Conservation (phyloP, 2,888 invertebrate genomes). For the Syrista parreyssii region DNA sequence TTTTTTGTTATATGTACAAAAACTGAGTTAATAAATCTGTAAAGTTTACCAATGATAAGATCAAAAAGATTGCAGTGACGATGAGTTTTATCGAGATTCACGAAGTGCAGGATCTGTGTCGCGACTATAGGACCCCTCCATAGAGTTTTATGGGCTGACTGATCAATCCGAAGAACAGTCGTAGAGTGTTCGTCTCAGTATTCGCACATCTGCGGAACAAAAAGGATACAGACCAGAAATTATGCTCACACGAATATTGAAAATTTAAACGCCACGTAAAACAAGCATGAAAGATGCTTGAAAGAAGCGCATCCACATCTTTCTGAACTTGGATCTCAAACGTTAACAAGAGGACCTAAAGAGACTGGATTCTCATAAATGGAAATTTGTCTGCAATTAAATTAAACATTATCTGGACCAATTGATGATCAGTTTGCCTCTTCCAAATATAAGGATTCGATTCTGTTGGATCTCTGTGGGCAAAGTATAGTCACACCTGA, state of each 20-base stretch:
- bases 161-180: conserved; percentile 28
- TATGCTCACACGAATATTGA: not conserved
- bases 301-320: not conserved
- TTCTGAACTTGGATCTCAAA: not conserved
- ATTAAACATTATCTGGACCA: not conserved
- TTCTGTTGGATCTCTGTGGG: not conserved
- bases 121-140: not conserved
- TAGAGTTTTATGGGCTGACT: conserved; percentile 21
- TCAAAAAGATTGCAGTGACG: not conserved
- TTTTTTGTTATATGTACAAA: too few relatives aligned
- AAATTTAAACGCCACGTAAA: too few relatives aligned
- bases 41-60: not conserved
- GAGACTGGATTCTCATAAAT: not conserved
- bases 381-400: not conserved
- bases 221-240: conserved; percentile 1
- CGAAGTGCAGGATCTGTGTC: not conserved
- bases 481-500: not conserved
- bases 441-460: not conserved
- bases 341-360: not conserved
- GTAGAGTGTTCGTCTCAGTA: conserved; percentile 34
- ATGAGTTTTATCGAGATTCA: not conserved
- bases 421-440: not conserved
- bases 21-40: not conserved
- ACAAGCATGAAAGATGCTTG: not conserved
- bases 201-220: conserved; percentile 24